phyloP scores from a whole-genome alignment of 2,888 invertebrate genomes.

The Rhopalosiphum nymphaeae region DNA sequence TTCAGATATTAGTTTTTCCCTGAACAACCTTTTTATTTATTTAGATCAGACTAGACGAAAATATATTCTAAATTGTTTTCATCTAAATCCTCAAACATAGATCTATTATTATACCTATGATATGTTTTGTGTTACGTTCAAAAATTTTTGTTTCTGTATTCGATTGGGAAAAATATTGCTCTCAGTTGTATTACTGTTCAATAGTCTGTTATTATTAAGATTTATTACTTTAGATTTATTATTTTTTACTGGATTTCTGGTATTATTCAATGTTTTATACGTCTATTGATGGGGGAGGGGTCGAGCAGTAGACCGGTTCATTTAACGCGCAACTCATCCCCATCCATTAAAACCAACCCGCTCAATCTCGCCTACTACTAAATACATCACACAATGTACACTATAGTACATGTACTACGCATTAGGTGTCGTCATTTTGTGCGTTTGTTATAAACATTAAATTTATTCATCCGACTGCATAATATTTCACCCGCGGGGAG shows the following conservation, averaged over 20 bases:
- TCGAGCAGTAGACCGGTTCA: not conserved
- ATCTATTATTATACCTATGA: not conserved
- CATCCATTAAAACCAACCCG: not conserved
- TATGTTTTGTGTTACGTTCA: not conserved
- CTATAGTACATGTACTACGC: not conserved
- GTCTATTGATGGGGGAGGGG: not conserved
- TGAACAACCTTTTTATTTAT: not conserved
- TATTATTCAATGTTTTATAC: not conserved
- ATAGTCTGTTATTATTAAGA: not conserved
- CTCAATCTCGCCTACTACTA: not conserved
- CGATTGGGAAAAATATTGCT: not conserved
- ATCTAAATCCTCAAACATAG: not conserved
- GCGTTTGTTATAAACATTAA: constrained; percentile 3
- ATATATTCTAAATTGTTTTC: not conserved
- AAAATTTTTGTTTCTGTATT: not conserved
- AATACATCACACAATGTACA: not conserved
- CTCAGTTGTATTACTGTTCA: not conserved
- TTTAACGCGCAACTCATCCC: not conserved
- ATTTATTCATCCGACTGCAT: not conserved
- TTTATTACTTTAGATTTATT: not conserved
- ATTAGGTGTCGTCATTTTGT: not conserved
- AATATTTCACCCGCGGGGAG: not conserved
- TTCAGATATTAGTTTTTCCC: not conserved
- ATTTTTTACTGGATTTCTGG: not conserved
- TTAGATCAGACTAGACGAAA: not conserved